Percentiles rank a stretch among this genome's conserved stretches.
Evolutionary conservation across 2,113 vertebrate species (phyloP).

Genomic region (Megaceryle maxima): DNA sequence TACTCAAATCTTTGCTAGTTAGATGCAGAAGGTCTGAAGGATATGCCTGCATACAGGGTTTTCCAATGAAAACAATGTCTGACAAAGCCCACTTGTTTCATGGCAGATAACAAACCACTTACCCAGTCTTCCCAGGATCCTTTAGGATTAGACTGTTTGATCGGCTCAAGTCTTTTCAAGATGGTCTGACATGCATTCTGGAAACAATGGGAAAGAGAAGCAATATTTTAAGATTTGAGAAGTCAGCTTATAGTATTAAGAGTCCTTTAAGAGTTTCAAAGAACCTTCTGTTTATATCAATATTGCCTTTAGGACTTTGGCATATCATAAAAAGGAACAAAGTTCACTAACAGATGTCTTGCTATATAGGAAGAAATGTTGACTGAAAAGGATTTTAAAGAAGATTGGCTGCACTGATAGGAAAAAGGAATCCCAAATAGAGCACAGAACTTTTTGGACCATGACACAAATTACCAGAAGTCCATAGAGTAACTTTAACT

Average conservation of each 20-base stretch:
- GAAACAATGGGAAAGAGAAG: not conserved
- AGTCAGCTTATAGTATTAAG: not conserved
- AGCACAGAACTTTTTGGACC: not conserved
- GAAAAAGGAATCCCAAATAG: not conserved
- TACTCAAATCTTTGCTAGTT: not conserved
- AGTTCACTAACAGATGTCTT: not conserved
- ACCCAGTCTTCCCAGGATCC: conserved; percentile 95
- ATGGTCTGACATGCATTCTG: conserved; percentile 87
- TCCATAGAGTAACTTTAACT: not conserved
- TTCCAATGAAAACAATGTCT: not conserved
- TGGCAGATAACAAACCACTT: conserved; percentile 25
- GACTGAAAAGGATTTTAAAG: not conserved
- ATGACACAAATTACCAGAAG: not conserved
- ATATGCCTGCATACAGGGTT: not conserved
- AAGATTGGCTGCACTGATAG: not conserved
- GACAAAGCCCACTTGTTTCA: not conserved
- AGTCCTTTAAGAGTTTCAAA: not conserved
- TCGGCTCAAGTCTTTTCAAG: conserved; percentile 83
- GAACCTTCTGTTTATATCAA: not conserved
- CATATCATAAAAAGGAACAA: not conserved
- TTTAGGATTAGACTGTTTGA: conserved; percentile 81
- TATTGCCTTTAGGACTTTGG: not conserved
- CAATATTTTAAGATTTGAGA: not conserved
- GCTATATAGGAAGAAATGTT: not conserved
- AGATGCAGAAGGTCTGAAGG: not conserved